A percentile compares a stretch with the other conserved stretches of the same genome.
phyloP scores from a whole-genome alignment of 2,113 vertebrate species.

The Chloropsis hardwickii region DNA sequence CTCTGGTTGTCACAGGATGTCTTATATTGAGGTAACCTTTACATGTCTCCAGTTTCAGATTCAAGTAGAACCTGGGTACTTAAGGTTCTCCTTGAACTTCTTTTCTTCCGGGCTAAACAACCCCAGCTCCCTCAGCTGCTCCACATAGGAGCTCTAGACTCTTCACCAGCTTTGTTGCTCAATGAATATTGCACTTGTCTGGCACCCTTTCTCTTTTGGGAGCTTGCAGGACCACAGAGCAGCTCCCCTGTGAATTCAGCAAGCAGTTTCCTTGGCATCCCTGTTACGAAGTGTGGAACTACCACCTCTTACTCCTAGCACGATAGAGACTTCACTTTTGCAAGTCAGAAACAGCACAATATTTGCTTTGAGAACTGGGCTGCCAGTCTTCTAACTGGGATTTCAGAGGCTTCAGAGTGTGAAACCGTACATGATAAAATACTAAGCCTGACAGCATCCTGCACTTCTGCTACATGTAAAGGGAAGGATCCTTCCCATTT shows the following conservation, averaged over 20 bases:
- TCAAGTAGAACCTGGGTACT: not conserved
- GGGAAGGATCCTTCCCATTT: not conserved
- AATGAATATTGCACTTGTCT: not conserved
- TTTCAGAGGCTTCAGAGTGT: not conserved
- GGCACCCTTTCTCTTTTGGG: not conserved
- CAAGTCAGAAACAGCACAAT: not conserved
- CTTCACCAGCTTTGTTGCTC: not conserved
- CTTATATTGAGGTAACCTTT: not conserved
- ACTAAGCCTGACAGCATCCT: not conserved
- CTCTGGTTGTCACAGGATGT: not conserved
- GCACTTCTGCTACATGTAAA: not conserved
- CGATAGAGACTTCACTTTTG: not conserved
- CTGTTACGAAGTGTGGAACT: not conserved
- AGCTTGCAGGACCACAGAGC: not conserved
- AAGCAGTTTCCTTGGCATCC: rapidly evolving
- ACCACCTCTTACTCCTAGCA: not conserved
- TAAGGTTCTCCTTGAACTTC: not conserved
- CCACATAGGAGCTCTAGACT: not conserved
- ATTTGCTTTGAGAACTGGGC: not conserved
- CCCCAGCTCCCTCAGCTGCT: not conserved
- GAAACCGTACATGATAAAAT: not conserved
- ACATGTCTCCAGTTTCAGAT: not conserved
- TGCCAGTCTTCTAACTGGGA: not conserved
- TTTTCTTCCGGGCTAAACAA: not conserved
- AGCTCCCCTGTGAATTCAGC: not conserved